A percentile compares a stretch with the other conserved stretches of the same genome.
Conservation (phyloP, 1,140 invertebrate genomes). For the Conopomorpha cramerella region DNA sequence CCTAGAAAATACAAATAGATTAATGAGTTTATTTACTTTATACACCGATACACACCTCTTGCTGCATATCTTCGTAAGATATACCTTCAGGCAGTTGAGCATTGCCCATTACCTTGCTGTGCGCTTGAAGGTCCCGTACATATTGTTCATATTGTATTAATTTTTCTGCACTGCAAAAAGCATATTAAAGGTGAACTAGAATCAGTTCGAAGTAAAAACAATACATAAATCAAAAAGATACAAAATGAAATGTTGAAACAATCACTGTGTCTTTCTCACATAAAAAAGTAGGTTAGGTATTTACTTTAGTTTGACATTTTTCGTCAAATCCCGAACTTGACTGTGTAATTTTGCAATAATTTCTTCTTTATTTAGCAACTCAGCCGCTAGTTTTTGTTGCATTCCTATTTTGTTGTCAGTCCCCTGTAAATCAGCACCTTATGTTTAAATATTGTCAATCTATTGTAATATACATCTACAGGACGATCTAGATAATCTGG, state of each 20-base stretch:
- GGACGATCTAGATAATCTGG: too few relatives aligned
- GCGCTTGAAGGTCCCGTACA: conserved; percentile 29
- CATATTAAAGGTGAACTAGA: too few relatives aligned
- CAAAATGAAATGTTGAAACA: not conserved
- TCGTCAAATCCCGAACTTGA: conserved; percentile 39
- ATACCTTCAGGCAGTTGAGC: conserved; percentile 24
- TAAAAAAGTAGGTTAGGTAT: conserved; percentile 4
- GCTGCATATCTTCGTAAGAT: conserved; percentile 36
- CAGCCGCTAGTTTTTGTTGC: conserved; percentile 43
- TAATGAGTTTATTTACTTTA: too few relatives aligned
- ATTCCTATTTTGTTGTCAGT: conserved; percentile 39
- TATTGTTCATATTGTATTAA: conserved; percentile 46
- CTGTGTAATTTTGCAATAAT: conserved; percentile 40
- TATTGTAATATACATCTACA: too few relatives aligned
- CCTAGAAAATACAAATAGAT: too few relatives aligned
- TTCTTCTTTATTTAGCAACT: conserved; percentile 44
- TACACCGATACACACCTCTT: too few relatives aligned
- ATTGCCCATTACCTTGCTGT: conserved; percentile 20
- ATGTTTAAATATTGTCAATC: too few relatives aligned
- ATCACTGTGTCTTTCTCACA: not conserved
- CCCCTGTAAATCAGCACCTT: conserved; percentile 26
- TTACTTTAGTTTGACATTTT: conserved; percentile 45
- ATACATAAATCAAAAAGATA: not conserved
- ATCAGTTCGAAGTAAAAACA: too few relatives aligned
- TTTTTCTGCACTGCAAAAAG: conserved; percentile 43